These are phyloP conservation scores for zebrafish (Danio rerio) DNA, from an alignment of 2,113 vertebrate species.

Conservation along the genomic window DNA sequence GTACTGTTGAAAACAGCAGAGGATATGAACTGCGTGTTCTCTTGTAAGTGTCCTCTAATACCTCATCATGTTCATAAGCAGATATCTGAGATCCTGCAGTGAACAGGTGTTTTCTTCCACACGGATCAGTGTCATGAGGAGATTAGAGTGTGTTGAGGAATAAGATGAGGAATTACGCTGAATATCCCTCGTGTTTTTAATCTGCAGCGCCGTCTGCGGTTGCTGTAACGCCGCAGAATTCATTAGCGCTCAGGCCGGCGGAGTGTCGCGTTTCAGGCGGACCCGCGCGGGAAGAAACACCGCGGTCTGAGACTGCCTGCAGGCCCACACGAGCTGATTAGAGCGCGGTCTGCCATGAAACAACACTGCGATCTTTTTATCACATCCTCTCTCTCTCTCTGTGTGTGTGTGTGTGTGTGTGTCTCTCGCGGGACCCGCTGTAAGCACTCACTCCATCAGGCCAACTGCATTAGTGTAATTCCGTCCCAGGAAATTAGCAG, in stretches of 20 bases:
- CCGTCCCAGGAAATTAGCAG: conserved; percentile 92
- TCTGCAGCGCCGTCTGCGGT: background rate
- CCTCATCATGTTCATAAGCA: background rate
- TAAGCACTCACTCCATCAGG: conserved; percentile 80
- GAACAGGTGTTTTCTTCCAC: conserved; percentile 72
- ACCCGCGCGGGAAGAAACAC: conserved; percentile 53
- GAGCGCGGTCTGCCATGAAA: conserved; percentile 79
- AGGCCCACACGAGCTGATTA: conserved; percentile 77
- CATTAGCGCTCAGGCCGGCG: conserved; percentile 79
- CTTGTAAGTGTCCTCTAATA: too few species aligned
- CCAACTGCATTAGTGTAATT: conserved; percentile 85
- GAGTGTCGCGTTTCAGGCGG: conserved; percentile 67
- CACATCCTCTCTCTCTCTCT: conserved; percentile 61
- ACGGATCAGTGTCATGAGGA: conserved; percentile 71
- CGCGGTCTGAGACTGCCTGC: conserved; percentile 71
- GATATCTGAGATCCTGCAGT: conserved; percentile 42
- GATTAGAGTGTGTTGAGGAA: conserved; percentile 77
- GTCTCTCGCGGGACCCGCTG: conserved; percentile 77
- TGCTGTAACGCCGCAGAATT: conserved; percentile 66
- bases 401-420: background rate
- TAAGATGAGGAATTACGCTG: conserved; percentile 69
- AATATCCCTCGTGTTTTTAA: conserved; percentile 64
- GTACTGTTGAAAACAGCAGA: too few species aligned
- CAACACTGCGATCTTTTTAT: conserved; percentile 79
- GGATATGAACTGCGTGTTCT: too few species aligned